These are phyloP conservation scores for Aspidiotus rigidus DNA, from an alignment of 2,888 invertebrate genomes.

Conservation along the genomic window DNA sequence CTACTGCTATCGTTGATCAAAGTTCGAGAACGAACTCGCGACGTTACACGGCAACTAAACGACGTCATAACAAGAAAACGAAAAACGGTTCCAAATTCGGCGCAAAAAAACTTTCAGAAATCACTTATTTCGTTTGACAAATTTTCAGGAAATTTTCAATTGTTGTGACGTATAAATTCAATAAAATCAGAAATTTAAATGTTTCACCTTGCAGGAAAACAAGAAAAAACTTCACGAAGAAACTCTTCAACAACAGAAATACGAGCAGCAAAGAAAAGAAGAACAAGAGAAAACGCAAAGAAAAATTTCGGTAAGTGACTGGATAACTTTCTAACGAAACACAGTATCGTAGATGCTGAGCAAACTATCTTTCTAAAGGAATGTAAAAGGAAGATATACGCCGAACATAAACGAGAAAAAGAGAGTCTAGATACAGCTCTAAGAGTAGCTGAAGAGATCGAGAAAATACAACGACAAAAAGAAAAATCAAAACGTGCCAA, in stretches of 20 bases:
- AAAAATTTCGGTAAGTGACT: background rate
- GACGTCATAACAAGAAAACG: too few relatives aligned
- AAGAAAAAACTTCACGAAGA: slow-evolving; percentile 2
- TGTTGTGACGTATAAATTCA: background rate
- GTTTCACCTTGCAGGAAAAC: background rate
- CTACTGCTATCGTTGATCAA: too few relatives aligned
- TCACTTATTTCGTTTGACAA: too few relatives aligned
- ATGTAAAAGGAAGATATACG: slow-evolving; percentile 8
- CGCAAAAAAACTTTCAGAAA: too few relatives aligned
- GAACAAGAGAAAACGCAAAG: too few relatives aligned
- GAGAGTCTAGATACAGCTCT: slow-evolving; percentile 7
- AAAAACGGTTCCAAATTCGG: too few relatives aligned
- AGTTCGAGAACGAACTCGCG: too few relatives aligned
- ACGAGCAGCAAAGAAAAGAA: background rate
- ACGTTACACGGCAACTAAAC: too few relatives aligned
- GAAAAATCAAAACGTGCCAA: slow-evolving; percentile 8
- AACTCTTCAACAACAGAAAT: background rate
- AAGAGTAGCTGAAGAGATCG: slow-evolving; percentile 8
- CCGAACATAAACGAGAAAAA: slow-evolving; percentile 19
- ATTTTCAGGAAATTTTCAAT: too few relatives aligned
- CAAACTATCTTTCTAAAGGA: background rate
- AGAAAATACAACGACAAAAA: slow-evolving; percentile 7
- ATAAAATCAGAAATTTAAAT: too few relatives aligned
- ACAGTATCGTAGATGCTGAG: background rate
- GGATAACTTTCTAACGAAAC: background rate